Conservation (phyloP, 2,797 vertebrate species). For the Oceanodroma leucorhoa region DNA sequence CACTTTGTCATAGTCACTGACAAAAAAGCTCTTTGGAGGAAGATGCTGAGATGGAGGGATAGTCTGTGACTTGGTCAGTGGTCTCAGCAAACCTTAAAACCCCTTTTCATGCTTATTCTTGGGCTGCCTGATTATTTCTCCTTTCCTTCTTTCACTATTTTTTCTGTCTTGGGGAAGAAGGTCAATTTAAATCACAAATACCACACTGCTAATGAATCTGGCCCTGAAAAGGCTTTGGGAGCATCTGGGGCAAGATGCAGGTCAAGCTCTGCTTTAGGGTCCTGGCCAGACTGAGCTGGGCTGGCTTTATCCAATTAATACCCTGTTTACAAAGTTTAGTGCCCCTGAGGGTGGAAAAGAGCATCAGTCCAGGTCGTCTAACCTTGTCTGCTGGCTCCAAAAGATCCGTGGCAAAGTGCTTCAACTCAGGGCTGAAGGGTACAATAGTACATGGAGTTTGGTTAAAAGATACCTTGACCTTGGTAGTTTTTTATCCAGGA, state of each 20-base stretch:
- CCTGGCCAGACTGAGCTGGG: background rate
- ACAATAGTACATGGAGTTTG: background rate
- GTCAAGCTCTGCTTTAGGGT: background rate
- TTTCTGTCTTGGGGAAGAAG: background rate
- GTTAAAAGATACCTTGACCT: background rate
- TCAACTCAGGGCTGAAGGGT: background rate
- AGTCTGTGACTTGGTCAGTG: background rate
- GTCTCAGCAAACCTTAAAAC: background rate
- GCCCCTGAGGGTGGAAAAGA: background rate
- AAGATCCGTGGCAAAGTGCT: fast-evolving
- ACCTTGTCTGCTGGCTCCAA: background rate
- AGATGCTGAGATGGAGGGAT: background rate
- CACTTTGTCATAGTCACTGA: background rate
- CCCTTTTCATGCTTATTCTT: background rate
- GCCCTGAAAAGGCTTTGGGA: background rate
- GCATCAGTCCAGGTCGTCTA: background rate
- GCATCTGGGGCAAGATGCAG: background rate
- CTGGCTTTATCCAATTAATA: background rate
- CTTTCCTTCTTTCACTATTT: background rate
- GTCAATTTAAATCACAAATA: background rate
- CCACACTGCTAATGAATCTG: too few species aligned
- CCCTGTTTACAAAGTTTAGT: background rate
- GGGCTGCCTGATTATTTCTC: background rate
- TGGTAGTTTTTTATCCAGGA: background rate
- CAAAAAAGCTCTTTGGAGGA: too few species aligned